A percentile compares a stretch with the other conserved stretches of the same genome.
phyloP scores from a whole-genome alignment of 2,888 invertebrate species.

The Diarsia rubi region DNA sequence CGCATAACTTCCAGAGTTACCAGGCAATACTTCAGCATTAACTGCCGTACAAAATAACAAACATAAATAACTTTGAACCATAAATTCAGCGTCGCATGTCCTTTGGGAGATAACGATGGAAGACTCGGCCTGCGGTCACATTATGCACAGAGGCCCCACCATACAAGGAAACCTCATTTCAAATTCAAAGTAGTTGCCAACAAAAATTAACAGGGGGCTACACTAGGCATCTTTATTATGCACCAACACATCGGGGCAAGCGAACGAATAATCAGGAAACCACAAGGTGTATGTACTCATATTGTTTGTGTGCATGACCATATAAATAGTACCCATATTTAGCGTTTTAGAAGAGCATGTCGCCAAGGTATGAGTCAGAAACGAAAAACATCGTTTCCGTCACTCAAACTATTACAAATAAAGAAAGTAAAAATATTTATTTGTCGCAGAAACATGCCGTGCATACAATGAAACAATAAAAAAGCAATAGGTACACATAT shows the following conservation, averaged over 20 bases:
- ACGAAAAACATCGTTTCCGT: background rate
- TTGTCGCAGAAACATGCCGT: no score
- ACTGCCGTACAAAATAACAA: conserved; percentile 27
- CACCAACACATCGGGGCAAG: conserved; percentile 51
- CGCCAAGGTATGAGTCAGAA: background rate
- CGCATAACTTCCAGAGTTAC: background rate
- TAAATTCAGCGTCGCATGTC: conserved; percentile 44
- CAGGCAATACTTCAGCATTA: background rate
- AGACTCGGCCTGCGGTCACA: conserved; percentile 55
- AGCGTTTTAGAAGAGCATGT: background rate
- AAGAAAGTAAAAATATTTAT: no score
- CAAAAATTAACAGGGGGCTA: conserved; percentile 55
- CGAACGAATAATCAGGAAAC: conserved; percentile 39
- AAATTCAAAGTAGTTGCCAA: conserved; percentile 63
- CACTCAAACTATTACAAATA: background rate
- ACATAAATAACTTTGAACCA: conserved; percentile 44
- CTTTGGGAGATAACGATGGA: conserved; percentile 55
- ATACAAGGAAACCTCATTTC: conserved; percentile 60
- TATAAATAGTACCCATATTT: background rate
- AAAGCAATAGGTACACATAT: no score
- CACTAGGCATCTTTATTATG: conserved; percentile 54
- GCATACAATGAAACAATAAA: no score
- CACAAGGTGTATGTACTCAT: conserved; percentile 2
- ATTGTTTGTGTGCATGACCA: background rate
- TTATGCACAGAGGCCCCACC: conserved; percentile 63